phyloP scores from a whole-genome alignment of 2,797 vertebrate genomes.

The Pogonophryne albipinna region DNA sequence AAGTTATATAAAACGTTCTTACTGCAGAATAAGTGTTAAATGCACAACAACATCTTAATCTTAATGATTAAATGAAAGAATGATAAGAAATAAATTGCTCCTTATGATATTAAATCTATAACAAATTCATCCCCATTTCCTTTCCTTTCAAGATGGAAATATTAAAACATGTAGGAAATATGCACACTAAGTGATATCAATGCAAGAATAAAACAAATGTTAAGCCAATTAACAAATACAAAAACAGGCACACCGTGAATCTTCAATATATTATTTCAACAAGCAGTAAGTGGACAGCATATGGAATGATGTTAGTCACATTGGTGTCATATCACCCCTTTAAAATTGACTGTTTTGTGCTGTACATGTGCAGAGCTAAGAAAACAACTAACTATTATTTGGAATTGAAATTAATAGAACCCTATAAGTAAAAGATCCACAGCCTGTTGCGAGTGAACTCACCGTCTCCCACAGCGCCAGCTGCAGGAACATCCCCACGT shows the following conservation, averaged over 20 bases:
- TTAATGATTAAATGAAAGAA: background rate
- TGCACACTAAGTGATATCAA: background rate
- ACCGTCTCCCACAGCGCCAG: constrained; percentile 56
- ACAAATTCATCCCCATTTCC: no score
- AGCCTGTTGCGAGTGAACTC: constrained; percentile 29
- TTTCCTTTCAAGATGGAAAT: background rate
- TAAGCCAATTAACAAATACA: background rate
- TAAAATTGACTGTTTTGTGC: background rate
- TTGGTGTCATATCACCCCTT: background rate
- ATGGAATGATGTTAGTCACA: background rate
- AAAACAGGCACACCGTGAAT: background rate
- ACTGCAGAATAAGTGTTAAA: no score
- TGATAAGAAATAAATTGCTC: background rate
- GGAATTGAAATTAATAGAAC: background rate
- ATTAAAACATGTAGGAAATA: background rate
- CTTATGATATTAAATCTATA: background rate
- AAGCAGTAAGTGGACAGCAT: background rate
- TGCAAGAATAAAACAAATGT: background rate
- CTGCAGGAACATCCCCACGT: constrained; percentile 46
- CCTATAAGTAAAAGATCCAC: background rate
- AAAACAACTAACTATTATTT: background rate
- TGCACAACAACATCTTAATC: background rate
- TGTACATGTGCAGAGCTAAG: background rate
- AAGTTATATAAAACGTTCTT: background rate
- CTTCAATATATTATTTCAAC: background rate